Evolutionary conservation across 2,113 vertebrate species (phyloP), one percentile per base, ranked within the genome.

Genomic region (Emydocephalus ijimae): DNA sequence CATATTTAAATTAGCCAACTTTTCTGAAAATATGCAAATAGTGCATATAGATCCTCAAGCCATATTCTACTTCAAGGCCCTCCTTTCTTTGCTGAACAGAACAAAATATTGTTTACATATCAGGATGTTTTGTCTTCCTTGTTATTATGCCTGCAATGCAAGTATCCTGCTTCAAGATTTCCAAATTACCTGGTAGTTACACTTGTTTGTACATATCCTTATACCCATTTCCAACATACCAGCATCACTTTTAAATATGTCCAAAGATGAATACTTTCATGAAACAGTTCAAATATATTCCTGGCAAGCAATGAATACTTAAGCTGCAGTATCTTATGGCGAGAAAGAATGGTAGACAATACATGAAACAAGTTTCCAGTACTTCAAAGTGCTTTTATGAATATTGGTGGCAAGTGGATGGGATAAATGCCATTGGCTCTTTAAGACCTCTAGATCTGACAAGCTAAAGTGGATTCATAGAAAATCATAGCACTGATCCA

Each of bases 71-170:
- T 96, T 95, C 96, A 96, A 96, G 96, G 95, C 92, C 93, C 94
- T 96, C 69, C 96, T 95, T 97, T 97, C 95, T 96, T 96, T 95
- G 96, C 92, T 93, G 92, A 90, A 96, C 14, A 97, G 94, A 96
- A 96, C 94, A 95, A 96, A 96, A 97, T 95, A 95, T 93, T 96
- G 96, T 97, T 97, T 96, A 97, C 94, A 90, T 95, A 95, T 96
- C 89, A 94, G 95, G 92, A 96, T 95, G 94, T 95, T 97, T 89
- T 96, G 96, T 94, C 93, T 95, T 92, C 91, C 94, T 95, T 97
- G 95, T 96, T 95, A 95, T 93, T 95, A 95, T 93, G 93, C 96
- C 92, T 92, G 89, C 90, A 93, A 93, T 95, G 93, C 93, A 94
- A 96, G 93, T 85, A 91, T 94, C 95, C 95, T 97, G 94, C 95